Percentiles rank a stretch among this genome's conserved stretches.
These are phyloP conservation scores for Lithophane ornitopus DNA, from an alignment of 2,888 invertebrate species.

Conservation along the genomic window DNA sequence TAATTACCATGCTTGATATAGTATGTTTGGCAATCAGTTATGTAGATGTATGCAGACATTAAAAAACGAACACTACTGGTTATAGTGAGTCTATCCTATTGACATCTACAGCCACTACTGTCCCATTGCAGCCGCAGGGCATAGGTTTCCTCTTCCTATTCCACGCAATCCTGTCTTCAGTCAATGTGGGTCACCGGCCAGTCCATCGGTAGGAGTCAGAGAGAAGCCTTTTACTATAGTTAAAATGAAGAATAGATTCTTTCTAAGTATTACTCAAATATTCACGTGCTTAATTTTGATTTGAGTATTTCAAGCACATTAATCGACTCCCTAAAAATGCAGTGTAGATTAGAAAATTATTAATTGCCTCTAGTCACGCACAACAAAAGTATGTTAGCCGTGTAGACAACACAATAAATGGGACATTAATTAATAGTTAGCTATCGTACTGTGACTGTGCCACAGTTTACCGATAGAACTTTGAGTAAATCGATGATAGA, in stretches of 20 bases:
- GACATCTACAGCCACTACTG: background rate
- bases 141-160: background rate
- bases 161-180: background rate
- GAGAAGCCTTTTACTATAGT: background rate
- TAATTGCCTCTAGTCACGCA: slow-evolving; percentile 46
- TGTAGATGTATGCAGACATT: background rate
- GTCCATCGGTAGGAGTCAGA: background rate
- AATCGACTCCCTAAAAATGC: slow-evolving; percentile 44
- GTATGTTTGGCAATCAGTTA: slow-evolving; percentile 9
- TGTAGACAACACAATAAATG: slow-evolving; percentile 38
- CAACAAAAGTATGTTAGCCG: slow-evolving; percentile 40
- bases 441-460: slow-evolving; percentile 15
- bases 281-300: slow-evolving; percentile 10
- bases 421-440: slow-evolving; percentile 29
- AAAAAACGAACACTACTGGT: background rate
- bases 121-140: background rate
- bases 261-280: background rate
- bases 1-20: background rate
- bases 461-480: slow-evolving; percentile 16
- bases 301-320: slow-evolving; percentile 31
- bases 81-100: background rate
- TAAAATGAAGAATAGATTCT: background rate
- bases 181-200: background rate
- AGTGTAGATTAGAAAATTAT: slow-evolving; percentile 51
- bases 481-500: slow-evolving; percentile 19